A percentile compares a stretch with the other conserved stretches of the same genome.
phyloP scores from a whole-genome alignment of 1,140 invertebrate genomes.

The Drosophila sechellia region DNA sequence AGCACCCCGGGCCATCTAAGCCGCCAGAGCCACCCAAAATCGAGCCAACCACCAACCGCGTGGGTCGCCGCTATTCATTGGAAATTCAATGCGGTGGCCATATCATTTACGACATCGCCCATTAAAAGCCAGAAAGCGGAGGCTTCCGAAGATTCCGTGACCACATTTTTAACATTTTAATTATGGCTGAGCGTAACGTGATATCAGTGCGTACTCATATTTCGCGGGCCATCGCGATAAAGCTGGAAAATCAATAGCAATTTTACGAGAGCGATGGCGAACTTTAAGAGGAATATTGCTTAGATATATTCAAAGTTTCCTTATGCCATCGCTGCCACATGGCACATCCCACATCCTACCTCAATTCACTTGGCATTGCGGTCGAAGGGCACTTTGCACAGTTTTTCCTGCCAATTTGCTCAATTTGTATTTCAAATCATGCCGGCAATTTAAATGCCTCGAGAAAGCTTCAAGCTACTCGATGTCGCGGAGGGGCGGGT shows the following conservation, averaged over 20 bases:
- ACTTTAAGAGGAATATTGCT: conserved; percentile 13
- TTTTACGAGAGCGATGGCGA: conserved; percentile 7
- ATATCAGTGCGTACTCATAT: conserved; percentile 41
- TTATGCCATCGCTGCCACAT: conserved; percentile 10
- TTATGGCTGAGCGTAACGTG: conserved; percentile 47
- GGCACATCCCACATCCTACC: conserved; percentile 16
- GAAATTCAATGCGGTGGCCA: conserved; percentile 66
- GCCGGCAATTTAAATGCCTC: conserved; percentile 60
- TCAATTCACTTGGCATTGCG: conserved; percentile 39
- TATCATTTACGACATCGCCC: conserved; percentile 63
- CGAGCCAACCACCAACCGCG: not conserved
- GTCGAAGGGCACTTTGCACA: conserved; percentile 45
- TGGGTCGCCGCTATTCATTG: conserved; percentile 43
- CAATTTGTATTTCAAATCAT: conserved; percentile 67
- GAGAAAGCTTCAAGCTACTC: conserved; percentile 12
- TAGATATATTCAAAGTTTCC: conserved; percentile 26
- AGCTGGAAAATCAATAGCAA: conserved; percentile 39
- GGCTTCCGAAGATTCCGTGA: conserved; percentile 31
- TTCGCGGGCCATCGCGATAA: conserved; percentile 26
- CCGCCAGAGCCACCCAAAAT: not conserved
- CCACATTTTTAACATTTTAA: conserved; percentile 61
- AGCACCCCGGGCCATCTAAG: not conserved
- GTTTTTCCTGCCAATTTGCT: conserved; percentile 63
- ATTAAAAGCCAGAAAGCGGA: conserved; percentile 41
- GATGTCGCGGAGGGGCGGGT: conserved; percentile 8